These are phyloP conservation scores for Pristionchus pacificus DNA, from an alignment of 1,140 invertebrate species.

Conservation along the genomic window DNA sequence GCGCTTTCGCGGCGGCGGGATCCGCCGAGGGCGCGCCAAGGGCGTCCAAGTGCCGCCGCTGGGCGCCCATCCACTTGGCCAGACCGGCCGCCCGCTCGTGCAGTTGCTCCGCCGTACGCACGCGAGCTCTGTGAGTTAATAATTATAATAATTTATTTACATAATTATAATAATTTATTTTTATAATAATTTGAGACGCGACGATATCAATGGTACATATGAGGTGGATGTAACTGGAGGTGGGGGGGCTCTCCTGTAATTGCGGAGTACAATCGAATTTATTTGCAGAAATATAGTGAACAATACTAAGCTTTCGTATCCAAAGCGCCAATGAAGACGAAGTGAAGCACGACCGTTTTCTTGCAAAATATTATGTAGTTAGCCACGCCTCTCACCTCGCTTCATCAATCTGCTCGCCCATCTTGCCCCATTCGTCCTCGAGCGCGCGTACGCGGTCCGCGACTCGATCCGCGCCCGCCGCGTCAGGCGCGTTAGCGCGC, in stretches of 20 bases:
- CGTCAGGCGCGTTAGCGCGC: no score
- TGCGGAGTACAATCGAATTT: no score
- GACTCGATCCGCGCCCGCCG: conserved; percentile 11
- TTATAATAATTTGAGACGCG: no score
- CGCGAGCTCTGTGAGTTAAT: background rate
- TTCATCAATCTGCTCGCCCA: conserved; percentile 15
- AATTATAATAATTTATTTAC: no score
- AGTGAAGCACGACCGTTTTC: no score
- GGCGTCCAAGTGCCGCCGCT: conserved; percentile 81
- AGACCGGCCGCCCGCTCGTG: conserved; percentile 80
- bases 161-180: no score
- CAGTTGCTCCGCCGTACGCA: conserved; percentile 68
- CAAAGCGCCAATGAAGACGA: no score
- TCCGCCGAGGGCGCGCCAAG: conserved; percentile 81
- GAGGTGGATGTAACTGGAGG: background rate
- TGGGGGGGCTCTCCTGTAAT: no score
- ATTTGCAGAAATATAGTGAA: no score
- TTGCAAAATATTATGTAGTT: no score
- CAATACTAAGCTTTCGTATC: no score
- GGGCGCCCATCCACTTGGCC: conserved; percentile 78
- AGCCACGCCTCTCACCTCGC: background rate
- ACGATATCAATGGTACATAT: no score
- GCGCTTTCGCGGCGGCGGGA: conserved; percentile 74
- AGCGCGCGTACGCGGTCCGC: background rate
- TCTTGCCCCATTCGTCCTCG: conserved; percentile 9